phyloP scores from a whole-genome alignment of 2,113 vertebrate species.

The Marmota monax region DNA sequence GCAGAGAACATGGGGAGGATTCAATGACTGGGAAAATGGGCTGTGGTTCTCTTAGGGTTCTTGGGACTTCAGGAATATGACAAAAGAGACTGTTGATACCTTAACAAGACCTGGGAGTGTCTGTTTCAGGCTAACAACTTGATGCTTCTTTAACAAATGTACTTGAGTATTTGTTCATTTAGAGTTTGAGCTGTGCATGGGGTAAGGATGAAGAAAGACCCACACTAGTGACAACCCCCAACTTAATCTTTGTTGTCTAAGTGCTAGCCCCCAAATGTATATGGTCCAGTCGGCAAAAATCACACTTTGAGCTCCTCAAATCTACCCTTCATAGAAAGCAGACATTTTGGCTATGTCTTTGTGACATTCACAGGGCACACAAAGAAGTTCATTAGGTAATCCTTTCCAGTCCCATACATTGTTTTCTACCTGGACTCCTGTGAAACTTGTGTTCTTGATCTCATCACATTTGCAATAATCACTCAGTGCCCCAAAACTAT shows the following conservation, averaged over 20 bases:
- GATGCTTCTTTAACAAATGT: not conserved
- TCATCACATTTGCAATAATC: not conserved
- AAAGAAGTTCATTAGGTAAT: not conserved
- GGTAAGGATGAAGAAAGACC: not conserved
- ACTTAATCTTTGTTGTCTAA: not conserved
- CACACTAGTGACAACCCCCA: not conserved
- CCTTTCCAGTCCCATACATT: not conserved
- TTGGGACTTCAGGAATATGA: not conserved
- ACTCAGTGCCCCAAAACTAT: not conserved
- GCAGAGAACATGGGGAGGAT: not conserved
- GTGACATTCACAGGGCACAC: not conserved
- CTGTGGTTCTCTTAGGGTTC: not conserved
- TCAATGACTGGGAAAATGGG: not conserved
- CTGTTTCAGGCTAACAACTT: not conserved
- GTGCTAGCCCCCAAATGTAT: not conserved
- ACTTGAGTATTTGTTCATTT: not conserved
- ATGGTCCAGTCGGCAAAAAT: not conserved
- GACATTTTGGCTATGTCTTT: not conserved
- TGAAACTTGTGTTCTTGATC: not conserved
- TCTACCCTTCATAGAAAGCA: not conserved
- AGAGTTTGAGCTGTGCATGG: not conserved
- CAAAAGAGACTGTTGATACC: not conserved
- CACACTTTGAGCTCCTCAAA: not conserved
- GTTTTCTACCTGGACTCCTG: not conserved
- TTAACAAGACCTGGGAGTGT: not conserved